Evolutionary conservation across 53 echinoderm and acorn worm species (phyloP).

Genomic region (Holothuria scabra): DNA sequence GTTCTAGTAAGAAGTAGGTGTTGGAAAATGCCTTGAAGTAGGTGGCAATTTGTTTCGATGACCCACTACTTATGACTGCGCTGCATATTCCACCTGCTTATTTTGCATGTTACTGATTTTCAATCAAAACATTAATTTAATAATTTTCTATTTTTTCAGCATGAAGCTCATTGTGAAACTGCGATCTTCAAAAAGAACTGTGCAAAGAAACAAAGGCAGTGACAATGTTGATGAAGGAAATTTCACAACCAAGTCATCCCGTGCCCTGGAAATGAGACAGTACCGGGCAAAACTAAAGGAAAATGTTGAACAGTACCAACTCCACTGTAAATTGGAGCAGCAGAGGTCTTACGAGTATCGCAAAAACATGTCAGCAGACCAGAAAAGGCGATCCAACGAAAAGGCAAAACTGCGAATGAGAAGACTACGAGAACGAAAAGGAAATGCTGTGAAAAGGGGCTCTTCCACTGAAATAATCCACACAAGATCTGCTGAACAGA

Average conservation of each 20-base stretch:
- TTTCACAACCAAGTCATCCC: not conserved
- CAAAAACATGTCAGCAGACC: slow-evolving; percentile 1
- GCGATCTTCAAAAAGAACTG: not conserved
- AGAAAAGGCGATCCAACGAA: not conserved
- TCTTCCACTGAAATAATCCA: not conserved
- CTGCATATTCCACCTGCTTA: too few species aligned
- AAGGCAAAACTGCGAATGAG: slow-evolving; percentile 20
- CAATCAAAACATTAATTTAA: too few species aligned
- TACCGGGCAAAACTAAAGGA: slow-evolving; percentile 1
- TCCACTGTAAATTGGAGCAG: slow-evolving; percentile 23
- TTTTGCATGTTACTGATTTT: too few species aligned
- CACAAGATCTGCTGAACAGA: slow-evolving; percentile 1
- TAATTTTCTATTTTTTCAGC: not conserved
- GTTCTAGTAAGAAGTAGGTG: too few species aligned
- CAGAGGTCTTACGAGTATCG: slow-evolving; percentile 9
- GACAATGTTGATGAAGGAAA: not conserved
- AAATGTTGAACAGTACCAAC: slow-evolving; percentile 18
- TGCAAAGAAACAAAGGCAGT: not conserved
- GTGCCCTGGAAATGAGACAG: slow-evolving; percentile 10
- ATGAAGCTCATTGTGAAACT: not conserved
- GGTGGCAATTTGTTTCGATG: too few species aligned
- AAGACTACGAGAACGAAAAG: not conserved
- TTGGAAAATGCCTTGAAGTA: too few species aligned
- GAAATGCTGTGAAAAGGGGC: not conserved
- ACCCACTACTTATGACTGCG: too few species aligned